Conservation (phyloP, 2,797 vertebrate genomes). For the Mycteria americana region DNA sequence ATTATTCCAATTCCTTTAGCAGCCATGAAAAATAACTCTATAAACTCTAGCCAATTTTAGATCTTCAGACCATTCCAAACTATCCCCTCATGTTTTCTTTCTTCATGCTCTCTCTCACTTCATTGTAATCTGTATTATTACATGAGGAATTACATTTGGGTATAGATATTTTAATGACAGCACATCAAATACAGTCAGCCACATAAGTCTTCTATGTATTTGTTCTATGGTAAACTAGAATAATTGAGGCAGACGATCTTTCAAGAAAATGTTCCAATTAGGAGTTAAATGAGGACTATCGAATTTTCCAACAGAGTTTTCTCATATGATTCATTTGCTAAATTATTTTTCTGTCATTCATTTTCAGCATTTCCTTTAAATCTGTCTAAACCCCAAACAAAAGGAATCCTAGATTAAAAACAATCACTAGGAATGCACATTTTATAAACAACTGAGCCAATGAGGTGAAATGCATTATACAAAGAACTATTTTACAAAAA, state of each 20-base stretch:
- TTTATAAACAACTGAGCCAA: background rate
- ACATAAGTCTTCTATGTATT: background rate
- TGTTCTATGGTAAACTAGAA: background rate
- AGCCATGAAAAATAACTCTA: background rate
- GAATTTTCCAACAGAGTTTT: background rate
- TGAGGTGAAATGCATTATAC: background rate
- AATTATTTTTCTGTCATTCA: slow-evolving; percentile 21
- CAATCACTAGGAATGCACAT: background rate
- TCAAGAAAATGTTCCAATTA: background rate
- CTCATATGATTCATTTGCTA: background rate
- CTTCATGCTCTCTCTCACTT: background rate
- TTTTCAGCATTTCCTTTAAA: slow-evolving; percentile 1
- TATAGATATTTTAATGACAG: background rate
- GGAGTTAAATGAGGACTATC: background rate
- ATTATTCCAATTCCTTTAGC: background rate
- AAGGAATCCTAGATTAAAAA: background rate
- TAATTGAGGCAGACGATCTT: background rate
- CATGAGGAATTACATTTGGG: background rate
- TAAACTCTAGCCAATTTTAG: background rate
- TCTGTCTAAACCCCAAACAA: background rate
- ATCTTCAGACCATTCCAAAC: background rate
- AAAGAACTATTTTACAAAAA: background rate
- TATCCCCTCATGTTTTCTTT: background rate
- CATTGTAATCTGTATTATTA: background rate
- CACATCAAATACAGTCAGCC: background rate